Evolutionary conservation across 2,113 vertebrate species (phyloP), one percentile per base, ranked within the genome.

Genomic region (Archilochus colubris): DNA sequence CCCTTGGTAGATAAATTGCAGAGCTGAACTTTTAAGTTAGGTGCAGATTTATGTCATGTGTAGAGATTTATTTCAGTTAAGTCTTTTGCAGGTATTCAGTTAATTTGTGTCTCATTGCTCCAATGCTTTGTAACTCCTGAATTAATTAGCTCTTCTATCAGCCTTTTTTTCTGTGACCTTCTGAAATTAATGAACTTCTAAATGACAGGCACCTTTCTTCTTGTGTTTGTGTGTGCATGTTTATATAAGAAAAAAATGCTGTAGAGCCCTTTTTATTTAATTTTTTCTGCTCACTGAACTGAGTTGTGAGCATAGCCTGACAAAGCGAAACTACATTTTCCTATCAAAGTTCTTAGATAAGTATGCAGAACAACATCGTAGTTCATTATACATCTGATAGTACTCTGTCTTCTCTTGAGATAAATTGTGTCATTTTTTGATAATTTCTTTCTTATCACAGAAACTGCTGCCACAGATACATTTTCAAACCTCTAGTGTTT

Each of bases 221-320:
- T 12, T 51, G 50, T 46, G 82, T 4, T 1, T 40, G 40, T 40
- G 40, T 40, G 40, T 40, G 40, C 40, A 40, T 78, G 17, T 68
- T 83, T 36, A 12, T 77, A 21, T 40, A 72, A 82, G 12, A 46
- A 87, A 51, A 59, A 81, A 70, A 67, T 59, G 25, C 28, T 4
- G 0, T 48, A 70, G 43, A 81, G 36, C 15, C 57, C 59, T 27
- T 22, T 53, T 51, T 43, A 27, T 61, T 72, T 74, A 4, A 63
- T 88, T 85, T 80, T 40, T 87, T 67, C 73, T 88, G 80, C 88
- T 85, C 36, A 33, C 20, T 93, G 77, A 90, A 78, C 77, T 61
- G 73, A 50, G 48, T 46, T 70, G 31, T 93, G 53, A 84, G 40
- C 44, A 21, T 51, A 20, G 16, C 80, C 28, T 50, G 58, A 55